Conservation (phyloP, 2,797 vertebrate species). For the Lithobates pipiens region DNA sequence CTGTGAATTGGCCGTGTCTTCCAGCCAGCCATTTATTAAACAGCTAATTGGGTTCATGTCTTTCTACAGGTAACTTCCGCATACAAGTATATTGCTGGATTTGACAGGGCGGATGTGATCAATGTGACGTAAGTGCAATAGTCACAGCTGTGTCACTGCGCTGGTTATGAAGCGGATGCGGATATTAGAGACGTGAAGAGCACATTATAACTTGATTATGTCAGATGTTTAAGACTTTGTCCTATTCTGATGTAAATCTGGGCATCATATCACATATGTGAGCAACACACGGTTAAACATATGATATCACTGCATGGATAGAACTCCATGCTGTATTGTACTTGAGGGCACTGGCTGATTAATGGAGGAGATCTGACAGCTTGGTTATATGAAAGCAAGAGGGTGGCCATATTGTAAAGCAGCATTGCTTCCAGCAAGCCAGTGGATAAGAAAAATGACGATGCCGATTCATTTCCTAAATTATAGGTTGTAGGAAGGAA, state of each 20-base stretch:
- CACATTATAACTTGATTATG: not conserved
- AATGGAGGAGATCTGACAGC: not conserved
- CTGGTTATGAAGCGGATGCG: not conserved
- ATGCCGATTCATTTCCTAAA: too few species aligned
- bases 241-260: not conserved
- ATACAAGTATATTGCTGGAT: constrained; percentile 64
- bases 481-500: too few species aligned
- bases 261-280: not conserved
- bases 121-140: constrained; percentile 64
- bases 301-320: not conserved
- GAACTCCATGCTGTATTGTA: not conserved
- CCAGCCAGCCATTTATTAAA: not conserved
- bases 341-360: not conserved
- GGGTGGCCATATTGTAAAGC: not conserved
- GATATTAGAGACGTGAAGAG: not conserved
- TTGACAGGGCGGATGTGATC: constrained; percentile 68
- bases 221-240: not conserved
- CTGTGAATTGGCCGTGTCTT: not conserved
- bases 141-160: not conserved
- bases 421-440: not conserved
- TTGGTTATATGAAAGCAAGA: not conserved
- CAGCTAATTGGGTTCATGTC: not conserved
- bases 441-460: too few species aligned
- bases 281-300: not conserved
- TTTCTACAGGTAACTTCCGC: constrained; percentile 63